These are phyloP conservation scores for Condylura cristata DNA, from an alignment of 2,113 vertebrate genomes.

Conservation along the genomic window DNA sequence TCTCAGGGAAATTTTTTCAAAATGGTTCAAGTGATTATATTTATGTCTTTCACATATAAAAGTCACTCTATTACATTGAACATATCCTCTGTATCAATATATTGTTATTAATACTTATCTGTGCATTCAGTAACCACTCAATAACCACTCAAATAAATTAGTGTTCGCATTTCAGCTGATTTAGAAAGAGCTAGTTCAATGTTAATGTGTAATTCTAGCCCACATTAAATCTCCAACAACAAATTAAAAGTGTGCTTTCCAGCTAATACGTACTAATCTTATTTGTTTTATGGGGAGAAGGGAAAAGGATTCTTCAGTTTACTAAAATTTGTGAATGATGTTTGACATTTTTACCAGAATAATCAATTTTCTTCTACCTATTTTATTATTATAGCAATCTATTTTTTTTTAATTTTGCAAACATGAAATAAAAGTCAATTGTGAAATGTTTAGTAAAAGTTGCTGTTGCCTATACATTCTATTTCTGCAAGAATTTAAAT, in stretches of 20 bases:
- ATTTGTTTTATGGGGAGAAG: not conserved
- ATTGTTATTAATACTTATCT: not conserved
- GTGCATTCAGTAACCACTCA: not conserved
- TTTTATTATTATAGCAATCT: not conserved
- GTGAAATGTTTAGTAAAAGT: not conserved
- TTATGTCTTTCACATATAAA: not conserved
- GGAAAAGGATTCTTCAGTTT: not conserved
- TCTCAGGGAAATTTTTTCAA: not conserved
- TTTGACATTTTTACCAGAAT: constrained; percentile 2
- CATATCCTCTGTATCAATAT: not conserved
- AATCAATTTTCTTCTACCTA: not conserved
- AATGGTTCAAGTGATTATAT: not conserved
- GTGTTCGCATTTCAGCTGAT: not conserved
- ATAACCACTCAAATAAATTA: not conserved
- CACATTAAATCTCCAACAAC: not conserved
- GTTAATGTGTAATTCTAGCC: not conserved
- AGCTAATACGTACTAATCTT: not conserved
- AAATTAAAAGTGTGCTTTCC: constrained; percentile 24
- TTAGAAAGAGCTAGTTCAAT: not conserved
- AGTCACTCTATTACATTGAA: not conserved
- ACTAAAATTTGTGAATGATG: not conserved
- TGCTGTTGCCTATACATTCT: not conserved
- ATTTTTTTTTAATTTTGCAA: not conserved
- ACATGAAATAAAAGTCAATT: constrained; percentile 23
- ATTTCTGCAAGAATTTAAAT: not conserved